These are phyloP conservation scores for Antechinus flavipes DNA, from an alignment of 2,113 vertebrate genomes.

Conservation along the genomic window DNA sequence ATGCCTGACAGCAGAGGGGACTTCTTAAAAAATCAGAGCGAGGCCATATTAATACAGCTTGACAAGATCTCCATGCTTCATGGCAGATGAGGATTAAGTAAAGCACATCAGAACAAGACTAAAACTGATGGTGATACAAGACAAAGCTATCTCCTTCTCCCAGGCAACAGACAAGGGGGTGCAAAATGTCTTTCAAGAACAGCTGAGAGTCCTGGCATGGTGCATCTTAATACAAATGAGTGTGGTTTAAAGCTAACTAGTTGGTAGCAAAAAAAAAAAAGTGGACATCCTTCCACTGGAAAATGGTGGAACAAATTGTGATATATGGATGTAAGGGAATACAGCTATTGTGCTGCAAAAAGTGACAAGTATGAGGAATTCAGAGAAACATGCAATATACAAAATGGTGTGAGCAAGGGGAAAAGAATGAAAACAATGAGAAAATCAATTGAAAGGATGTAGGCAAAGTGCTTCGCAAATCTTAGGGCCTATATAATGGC, in stretches of 20 bases:
- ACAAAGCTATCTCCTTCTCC: slow-evolving; percentile 5
- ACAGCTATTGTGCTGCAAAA: neutral
- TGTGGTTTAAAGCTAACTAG: slow-evolving; percentile 1
- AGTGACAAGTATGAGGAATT: neutral
- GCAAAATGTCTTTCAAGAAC: neutral
- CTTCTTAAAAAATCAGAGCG: slow-evolving; percentile 20
- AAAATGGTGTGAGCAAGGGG: neutral
- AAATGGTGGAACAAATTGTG: neutral
- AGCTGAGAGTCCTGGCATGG: neutral
- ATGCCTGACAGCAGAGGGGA: neutral
- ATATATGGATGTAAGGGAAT: neutral
- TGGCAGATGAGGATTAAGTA: slow-evolving; percentile 12
- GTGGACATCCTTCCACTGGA: neutral
- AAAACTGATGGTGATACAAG: slow-evolving; percentile 26
- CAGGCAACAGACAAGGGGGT: neutral
- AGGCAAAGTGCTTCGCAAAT: neutral
- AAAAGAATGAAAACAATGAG: neutral
- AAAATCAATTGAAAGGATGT: neutral
- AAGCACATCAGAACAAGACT: neutral
- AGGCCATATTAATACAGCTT: slow-evolving; percentile 33
- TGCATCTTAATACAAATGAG: neutral
- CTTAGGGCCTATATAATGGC: neutral
- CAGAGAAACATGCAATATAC: neutral
- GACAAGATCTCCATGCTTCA: slow-evolving; percentile 18
- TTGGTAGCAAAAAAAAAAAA: neutral